phyloP scores from a whole-genome alignment of 1,140 invertebrate genomes.

The Rhagoletis pomonella region DNA sequence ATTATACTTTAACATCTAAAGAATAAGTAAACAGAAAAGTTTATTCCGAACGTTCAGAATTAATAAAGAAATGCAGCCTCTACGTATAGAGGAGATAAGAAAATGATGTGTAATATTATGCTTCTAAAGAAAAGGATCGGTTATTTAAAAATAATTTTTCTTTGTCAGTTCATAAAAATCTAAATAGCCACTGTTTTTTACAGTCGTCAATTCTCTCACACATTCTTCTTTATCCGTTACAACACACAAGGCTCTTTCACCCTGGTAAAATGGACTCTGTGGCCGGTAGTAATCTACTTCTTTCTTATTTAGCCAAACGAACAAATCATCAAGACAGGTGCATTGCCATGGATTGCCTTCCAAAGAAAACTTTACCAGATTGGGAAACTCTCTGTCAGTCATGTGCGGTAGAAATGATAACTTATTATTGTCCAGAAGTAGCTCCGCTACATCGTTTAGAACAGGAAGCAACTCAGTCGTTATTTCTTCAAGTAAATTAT shows the following conservation, averaged over 20 bases:
- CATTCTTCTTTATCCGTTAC: conserved; percentile 64
- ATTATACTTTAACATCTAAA: no score
- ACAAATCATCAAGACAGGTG: conserved; percentile 64
- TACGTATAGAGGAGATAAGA: no score
- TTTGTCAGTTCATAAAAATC: no score
- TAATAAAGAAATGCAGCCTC: no score
- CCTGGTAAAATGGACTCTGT: conserved; percentile 66
- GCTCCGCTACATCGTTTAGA: conserved; percentile 60
- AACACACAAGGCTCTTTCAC: conserved; percentile 66
- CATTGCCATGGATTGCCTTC: conserved; percentile 73
- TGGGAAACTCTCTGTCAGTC: conserved; percentile 61
- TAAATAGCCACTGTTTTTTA: not conserved
- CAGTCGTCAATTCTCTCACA: conserved; percentile 58
- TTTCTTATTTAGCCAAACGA: conserved; percentile 62
- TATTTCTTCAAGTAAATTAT: conserved; percentile 66
- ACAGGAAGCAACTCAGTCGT: conserved; percentile 60
- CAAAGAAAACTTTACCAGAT: conserved; percentile 63
- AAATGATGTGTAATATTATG: no score
- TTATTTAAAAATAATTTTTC: no score
- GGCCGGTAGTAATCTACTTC: conserved; percentile 63
- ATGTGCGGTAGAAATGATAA: conserved; percentile 65
- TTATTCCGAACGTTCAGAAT: no score
- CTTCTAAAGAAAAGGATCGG: no score
- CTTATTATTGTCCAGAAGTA: conserved; percentile 69
- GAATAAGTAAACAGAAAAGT: no score